Percentiles rank a stretch among this genome's conserved stretches.
phyloP scores from a whole-genome alignment of 2,797 vertebrate species.

The Squalus acanthias region DNA sequence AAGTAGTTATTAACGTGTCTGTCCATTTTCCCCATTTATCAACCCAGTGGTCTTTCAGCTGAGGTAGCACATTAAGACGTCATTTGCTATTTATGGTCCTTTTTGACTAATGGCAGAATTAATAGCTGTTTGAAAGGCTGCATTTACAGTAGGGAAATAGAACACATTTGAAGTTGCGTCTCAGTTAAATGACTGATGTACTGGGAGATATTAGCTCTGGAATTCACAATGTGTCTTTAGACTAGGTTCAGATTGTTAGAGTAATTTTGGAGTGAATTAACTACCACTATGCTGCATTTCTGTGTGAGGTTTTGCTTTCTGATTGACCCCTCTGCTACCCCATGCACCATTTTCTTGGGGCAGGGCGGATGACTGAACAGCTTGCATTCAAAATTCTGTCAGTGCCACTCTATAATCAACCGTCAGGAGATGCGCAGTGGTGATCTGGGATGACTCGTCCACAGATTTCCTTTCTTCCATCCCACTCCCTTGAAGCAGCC shows the following conservation, averaged over 20 bases:
- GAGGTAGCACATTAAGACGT: not conserved
- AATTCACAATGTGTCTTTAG: not conserved
- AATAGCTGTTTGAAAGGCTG: not conserved
- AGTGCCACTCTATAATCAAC: not conserved
- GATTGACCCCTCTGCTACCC: not conserved
- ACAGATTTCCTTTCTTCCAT: not conserved
- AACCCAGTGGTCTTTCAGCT: not conserved
- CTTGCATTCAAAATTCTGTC: not conserved
- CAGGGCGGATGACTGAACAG: not conserved
- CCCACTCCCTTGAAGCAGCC: not conserved
- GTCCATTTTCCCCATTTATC: not conserved
- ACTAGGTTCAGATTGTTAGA: not conserved
- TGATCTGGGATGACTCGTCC: not conserved
- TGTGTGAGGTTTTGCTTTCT: not conserved
- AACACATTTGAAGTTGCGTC: not conserved
- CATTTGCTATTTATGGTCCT: not conserved
- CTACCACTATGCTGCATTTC: not conserved
- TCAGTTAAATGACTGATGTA: not conserved
- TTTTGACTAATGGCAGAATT: not conserved
- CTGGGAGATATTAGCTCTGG: not conserved
- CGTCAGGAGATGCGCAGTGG: not conserved
- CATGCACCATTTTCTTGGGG: not conserved
- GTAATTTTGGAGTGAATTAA: not conserved
- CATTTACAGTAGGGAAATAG: not conserved
- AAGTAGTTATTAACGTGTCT: not conserved